A percentile compares a stretch with the other conserved stretches of the same genome.
phyloP scores from a whole-genome alignment of 2,888 invertebrate genomes.

The Tachina fera region DNA sequence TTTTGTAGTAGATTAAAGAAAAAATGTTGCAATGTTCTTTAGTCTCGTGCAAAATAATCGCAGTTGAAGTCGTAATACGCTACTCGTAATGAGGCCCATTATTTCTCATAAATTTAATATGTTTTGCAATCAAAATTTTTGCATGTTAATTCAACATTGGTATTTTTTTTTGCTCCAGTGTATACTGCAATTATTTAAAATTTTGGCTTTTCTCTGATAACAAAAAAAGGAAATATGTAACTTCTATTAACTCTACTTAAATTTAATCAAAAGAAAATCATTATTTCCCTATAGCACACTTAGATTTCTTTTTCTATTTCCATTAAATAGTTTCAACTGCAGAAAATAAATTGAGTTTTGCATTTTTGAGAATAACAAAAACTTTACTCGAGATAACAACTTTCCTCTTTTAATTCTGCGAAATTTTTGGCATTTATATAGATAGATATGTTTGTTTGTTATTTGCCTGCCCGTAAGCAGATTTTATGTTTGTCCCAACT shows the following conservation, averaged over 20 bases:
- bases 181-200: too few relatives aligned
- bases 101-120: too few relatives aligned
- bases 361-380: slow-evolving; percentile 6
- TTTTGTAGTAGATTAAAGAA: too few relatives aligned
- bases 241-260: neutral
- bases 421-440: slow-evolving; percentile 12
- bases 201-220: too few relatives aligned
- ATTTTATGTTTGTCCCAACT: slow-evolving; percentile 7
- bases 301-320: neutral
- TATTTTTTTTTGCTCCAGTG: too few relatives aligned
- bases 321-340: slow-evolving; percentile 4
- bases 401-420: neutral
- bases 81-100: too few relatives aligned
- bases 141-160: too few relatives aligned
- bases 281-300: neutral
- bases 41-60: too few relatives aligned
- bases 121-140: too few relatives aligned
- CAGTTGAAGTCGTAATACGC: too few relatives aligned
- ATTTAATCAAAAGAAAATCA: slow-evolving; percentile 17
- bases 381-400: neutral
- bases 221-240: too few relatives aligned
- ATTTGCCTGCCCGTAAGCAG: neutral
- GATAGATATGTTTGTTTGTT: neutral
- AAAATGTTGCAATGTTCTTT: too few relatives aligned
- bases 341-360: neutral